Evolutionary conservation across 2,888 invertebrate genomes (phyloP).

Genomic region (Lagria hirta): DNA sequence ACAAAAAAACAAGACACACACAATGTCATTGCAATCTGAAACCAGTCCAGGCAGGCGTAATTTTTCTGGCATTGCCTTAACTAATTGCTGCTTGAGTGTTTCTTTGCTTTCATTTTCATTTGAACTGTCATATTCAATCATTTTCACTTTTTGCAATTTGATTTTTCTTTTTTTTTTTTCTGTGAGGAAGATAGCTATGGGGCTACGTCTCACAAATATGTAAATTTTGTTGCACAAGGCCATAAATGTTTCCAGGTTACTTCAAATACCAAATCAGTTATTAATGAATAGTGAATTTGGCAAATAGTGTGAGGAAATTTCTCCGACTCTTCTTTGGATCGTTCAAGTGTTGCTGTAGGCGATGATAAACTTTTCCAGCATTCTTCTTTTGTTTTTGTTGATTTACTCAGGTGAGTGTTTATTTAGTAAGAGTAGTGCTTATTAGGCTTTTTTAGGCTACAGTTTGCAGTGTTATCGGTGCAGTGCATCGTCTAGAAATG

Average conservation of each 20-base stretch:
- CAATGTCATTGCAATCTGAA: no score
- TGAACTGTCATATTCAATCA: no score
- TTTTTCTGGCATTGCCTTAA: no score
- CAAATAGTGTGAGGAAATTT: conserved; percentile 9
- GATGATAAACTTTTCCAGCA: no score
- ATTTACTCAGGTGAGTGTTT: conserved; percentile 15
- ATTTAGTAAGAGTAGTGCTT: not conserved
- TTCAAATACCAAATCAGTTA: conserved; percentile 11
- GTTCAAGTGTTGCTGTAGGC: conserved; percentile 5
- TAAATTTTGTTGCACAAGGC: conserved; percentile 27
- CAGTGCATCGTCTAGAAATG: conserved; percentile 23
- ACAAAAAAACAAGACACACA: no score
- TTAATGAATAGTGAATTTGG: conserved; percentile 9
- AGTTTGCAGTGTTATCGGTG: conserved; percentile 22
- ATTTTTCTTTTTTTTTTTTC: no score
- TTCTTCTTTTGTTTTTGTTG: conserved; percentile 7
- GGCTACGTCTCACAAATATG: conserved; percentile 13
- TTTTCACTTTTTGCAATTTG: no score
- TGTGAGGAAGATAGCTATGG: not conserved
- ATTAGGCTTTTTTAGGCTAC: no score
- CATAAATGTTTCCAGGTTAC: conserved; percentile 27
- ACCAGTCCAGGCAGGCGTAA: no score
- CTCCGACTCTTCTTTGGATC: conserved; percentile 1
- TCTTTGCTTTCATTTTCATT: conserved; percentile 8
- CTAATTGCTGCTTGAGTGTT: conserved; percentile 1